Conservation (phyloP, 2,888 invertebrate species). For the Tenthredo mesomela region DNA sequence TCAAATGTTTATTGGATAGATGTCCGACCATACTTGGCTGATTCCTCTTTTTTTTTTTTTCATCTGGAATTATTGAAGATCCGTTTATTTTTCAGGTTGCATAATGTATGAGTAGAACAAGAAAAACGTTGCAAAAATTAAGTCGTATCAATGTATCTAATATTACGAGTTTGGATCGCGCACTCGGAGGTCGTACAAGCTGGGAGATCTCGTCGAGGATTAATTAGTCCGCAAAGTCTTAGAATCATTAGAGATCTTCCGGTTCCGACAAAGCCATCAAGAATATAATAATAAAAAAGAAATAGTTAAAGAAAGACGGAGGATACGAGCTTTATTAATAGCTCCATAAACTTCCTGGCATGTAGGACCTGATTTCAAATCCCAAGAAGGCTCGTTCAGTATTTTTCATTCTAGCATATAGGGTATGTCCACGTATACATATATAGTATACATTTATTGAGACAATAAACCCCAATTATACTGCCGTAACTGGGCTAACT, state of each 20-base stretch:
- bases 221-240: slow-evolving; percentile 44
- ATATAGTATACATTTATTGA: slow-evolving; percentile 73
- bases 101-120: not conserved
- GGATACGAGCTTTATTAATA: slow-evolving; percentile 44
- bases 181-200: not conserved
- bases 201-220: slow-evolving; percentile 20
- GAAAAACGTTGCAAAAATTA: not conserved
- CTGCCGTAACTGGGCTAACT: slow-evolving; percentile 70
- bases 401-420: not conserved
- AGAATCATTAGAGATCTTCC: slow-evolving; percentile 52
- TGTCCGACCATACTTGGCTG: not conserved
- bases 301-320: slow-evolving; percentile 1
- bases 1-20: not conserved
- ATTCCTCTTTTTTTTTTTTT: not conserved
- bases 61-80: not conserved
- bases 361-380: slow-evolving; percentile 70
- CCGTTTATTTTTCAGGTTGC: not conserved
- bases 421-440: slow-evolving; percentile 53
- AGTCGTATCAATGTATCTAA: not conserved
- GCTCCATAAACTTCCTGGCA: slow-evolving; percentile 48
- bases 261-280: slow-evolving; percentile 51
- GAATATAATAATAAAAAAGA: not conserved
- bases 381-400: slow-evolving; percentile 65
- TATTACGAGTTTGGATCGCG: not conserved
- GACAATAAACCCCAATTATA: slow-evolving; percentile 76